Percentiles rank a stretch among this genome's conserved stretches.
Conservation (phyloP, 2,113 vertebrate genomes). For the Ailuropoda melanoleuca region DNA sequence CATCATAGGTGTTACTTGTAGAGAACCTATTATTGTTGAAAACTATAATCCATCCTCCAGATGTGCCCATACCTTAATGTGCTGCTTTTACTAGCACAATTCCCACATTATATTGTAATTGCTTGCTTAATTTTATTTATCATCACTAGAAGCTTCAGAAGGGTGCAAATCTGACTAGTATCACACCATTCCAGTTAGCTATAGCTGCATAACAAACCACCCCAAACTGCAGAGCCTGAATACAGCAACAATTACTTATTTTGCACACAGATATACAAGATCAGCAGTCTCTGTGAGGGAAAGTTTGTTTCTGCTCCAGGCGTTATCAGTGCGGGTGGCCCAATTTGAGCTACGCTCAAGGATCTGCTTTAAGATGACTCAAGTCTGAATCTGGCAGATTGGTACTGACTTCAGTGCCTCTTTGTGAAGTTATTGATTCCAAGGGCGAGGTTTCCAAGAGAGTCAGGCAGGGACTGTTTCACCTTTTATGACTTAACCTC, state of each 20-base stretch:
- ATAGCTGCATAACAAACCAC: neutral
- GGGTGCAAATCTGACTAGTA: neutral
- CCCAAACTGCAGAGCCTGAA: neutral
- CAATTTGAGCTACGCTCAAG: neutral
- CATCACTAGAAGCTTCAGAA: neutral
- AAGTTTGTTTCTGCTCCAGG: neutral
- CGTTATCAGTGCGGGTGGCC: neutral
- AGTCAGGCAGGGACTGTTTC: neutral
- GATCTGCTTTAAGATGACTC: neutral
- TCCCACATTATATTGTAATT: neutral
- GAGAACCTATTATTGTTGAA: neutral
- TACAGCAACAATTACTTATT: neutral
- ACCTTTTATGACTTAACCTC: neutral
- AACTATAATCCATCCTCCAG: neutral
- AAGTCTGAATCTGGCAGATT: neutral
- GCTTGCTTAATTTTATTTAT: neutral
- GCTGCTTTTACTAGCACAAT: neutral
- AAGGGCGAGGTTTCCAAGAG: neutral
- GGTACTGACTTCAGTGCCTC: neutral
- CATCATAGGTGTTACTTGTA: neutral
- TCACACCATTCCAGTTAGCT: neutral
- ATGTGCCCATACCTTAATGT: neutral
- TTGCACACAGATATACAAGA: neutral
- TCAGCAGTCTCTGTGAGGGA: neutral
- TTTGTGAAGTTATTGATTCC: neutral